Base-by-base conservation (phyloP, 1,140 invertebrate genomes). In the Aricia agestis region DNA sequence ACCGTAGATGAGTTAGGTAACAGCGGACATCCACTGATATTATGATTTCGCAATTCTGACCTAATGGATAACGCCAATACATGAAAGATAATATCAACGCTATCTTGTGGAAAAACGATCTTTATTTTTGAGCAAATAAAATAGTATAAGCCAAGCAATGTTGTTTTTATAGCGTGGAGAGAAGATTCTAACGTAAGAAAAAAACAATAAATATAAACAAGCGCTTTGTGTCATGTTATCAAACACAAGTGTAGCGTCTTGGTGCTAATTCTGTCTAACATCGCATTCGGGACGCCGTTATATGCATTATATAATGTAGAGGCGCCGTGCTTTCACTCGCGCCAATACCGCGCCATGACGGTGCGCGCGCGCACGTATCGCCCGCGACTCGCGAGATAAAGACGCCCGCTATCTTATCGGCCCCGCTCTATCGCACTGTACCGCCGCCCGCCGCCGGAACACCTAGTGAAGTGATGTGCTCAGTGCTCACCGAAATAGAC, bases 401-500 rank as follows among this genome's bases (percentile, higher is more conserved):
- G 86, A 85, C 84, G 82, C 78, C 74, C 77, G 81, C 77, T 89
- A 91, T 91, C 89, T 91, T 91, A 91, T 91, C 89, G 79, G 75
- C 74, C 71, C 78, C 81, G 84, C 79, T 88, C 85, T 87, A 89
- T 90, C 76, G 85, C 84, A 89, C 78, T 86, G 87, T 84, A 89
- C 84, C 87, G 87, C 84, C 81, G 81, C 84, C 82, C 81, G 75
- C 77, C 81, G 74, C 76, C 85, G 84, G 82, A 85, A 84, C 86
- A 85, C 83, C 86, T 82, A 85, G 85, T 91, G 89, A 91, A 87
- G 83, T 91, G 86, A 89, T 88, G 87, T 89, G 87, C 81, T 84
- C 83, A 82, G 87, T 89, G 87, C 80, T 84, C 82, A 82, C 83
- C 75, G 82, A 89, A 89, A 91, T 89, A 89, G 87, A 82, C 82